Base-by-base conservation (phyloP, 1,140 invertebrate species). In the Drosophila equinoxialis region DNA sequence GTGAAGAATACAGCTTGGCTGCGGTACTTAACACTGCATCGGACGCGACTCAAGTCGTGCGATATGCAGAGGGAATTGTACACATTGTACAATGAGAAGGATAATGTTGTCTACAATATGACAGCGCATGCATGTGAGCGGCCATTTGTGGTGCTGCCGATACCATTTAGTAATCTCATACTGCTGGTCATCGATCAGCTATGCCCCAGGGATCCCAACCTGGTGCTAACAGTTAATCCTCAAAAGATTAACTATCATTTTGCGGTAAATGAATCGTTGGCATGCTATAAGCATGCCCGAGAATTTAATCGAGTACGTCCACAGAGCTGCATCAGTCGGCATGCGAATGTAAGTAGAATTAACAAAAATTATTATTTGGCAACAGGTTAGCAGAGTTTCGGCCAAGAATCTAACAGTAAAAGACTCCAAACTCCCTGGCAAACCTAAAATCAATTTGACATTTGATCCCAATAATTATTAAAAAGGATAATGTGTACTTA, bases 81-180 rank as follows among this genome's bases (percentile, higher is more conserved):
- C 66, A 93, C 91, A 7, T 74, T 93, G 20, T 90, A 84, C 67
- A 81, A 84, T 60, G 82, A 91, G 45, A 92, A 83, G 73, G 91
- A 91, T 62, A 92, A 90, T 72, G 83, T 89, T 74, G 89, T 85
- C 60, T 90, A 84, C 77, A 86, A 86, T 80, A 91, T 82, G 80
- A 84, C 85, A 65, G 89, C 91, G 48, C 92, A 91, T 39, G 86
- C 90, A 61, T 94, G 94, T 74, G 77, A 89, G 89, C 95, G 96
- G 77, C 95, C 96, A 14, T 98, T 97, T 93, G 95, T 97, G 65
- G 96, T 97, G 1, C 95, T 98, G 77, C 94, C 95, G 39, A 96
- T 98, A 39, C 95, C 95, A 39, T 94, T 94, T 51, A 98, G 96
- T 51, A 98, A 98, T 90, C 94, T 98, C 93, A 93, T 98, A 4